Evolutionary conservation across 2,888 invertebrate genomes (phyloP).

Genomic region (Gibbula magus): DNA sequence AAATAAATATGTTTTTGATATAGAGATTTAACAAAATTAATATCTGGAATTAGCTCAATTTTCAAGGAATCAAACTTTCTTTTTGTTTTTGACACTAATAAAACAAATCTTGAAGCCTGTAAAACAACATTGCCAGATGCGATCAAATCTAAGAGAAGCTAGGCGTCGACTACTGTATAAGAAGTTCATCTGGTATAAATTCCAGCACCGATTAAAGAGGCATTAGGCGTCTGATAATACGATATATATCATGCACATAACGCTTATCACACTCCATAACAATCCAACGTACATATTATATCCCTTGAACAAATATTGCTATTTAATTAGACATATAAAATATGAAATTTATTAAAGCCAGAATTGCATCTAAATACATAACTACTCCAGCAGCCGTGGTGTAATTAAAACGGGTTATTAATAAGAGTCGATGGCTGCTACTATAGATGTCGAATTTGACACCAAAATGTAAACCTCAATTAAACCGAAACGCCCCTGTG

Average conservation of each 20-base stretch:
- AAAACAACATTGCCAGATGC: constrained; percentile 2
- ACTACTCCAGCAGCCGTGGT: neutral
- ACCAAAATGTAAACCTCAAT: constrained; percentile 5
- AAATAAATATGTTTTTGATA: too few relatives aligned
- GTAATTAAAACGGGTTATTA: constrained; percentile 6
- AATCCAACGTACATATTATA: neutral
- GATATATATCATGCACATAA: neutral
- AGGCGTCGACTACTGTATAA: neutral
- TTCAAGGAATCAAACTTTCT: neutral
- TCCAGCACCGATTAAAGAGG: neutral
- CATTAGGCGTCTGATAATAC: neutral
- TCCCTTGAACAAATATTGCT: neutral
- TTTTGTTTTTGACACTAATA: constrained; percentile 8
- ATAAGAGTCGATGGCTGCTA: neutral
- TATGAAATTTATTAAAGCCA: constrained; percentile 11
- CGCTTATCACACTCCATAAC: neutral
- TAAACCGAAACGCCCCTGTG: neutral
- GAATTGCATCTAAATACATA: neutral
- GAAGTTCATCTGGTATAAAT: neutral
- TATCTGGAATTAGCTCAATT: too few relatives aligned
- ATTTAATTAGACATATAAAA: constrained; percentile 2
- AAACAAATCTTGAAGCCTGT: neutral
- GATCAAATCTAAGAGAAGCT: neutral
- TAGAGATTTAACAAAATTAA: too few relatives aligned
- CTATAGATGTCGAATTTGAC: constrained; percentile 17